These are phyloP conservation scores for Athene cunicularia DNA, from an alignment of 2,113 vertebrate species.

Conservation along the genomic window DNA sequence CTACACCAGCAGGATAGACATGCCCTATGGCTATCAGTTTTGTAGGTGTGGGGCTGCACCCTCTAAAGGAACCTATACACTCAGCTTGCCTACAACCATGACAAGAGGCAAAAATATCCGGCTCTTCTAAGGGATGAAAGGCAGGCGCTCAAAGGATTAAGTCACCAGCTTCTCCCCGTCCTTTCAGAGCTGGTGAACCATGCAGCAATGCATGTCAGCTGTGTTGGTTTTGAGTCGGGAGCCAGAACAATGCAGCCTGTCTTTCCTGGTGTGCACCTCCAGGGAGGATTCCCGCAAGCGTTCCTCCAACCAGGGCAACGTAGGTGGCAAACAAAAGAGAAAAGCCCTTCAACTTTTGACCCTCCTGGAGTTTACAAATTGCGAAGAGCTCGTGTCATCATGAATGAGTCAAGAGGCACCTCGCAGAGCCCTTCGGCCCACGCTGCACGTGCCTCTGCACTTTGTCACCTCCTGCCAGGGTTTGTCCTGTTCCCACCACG, in stretches of 20 bases:
- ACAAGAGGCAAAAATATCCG: background rate
- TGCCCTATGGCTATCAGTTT: conserved; percentile 18
- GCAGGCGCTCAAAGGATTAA: conserved; percentile 2
- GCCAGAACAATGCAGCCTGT: background rate
- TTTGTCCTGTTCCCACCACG: background rate
- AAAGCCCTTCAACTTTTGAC: conserved; percentile 53
- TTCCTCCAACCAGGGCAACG: background rate
- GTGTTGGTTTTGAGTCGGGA: conserved; percentile 2
- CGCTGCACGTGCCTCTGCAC: background rate
- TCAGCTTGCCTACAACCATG: background rate
- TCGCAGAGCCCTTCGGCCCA: background rate
- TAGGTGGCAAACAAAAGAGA: conserved; percentile 1
- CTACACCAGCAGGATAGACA: background rate
- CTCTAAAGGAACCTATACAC: background rate
- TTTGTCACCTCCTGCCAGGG: background rate
- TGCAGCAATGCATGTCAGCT: background rate
- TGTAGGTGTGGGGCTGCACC: conserved; percentile 18
- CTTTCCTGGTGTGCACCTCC: background rate
- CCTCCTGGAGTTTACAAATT: background rate
- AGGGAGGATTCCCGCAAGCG: background rate
- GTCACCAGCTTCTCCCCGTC: conserved; percentile 6
- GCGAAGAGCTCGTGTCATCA: background rate
- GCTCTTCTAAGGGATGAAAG: conserved; percentile 21
- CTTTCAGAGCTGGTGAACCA: conserved; percentile 36
- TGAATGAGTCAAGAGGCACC: conserved; percentile 20